Evolutionary conservation across 2,797 vertebrate genomes (phyloP).

Genomic region (Siniperca scherzeri): DNA sequence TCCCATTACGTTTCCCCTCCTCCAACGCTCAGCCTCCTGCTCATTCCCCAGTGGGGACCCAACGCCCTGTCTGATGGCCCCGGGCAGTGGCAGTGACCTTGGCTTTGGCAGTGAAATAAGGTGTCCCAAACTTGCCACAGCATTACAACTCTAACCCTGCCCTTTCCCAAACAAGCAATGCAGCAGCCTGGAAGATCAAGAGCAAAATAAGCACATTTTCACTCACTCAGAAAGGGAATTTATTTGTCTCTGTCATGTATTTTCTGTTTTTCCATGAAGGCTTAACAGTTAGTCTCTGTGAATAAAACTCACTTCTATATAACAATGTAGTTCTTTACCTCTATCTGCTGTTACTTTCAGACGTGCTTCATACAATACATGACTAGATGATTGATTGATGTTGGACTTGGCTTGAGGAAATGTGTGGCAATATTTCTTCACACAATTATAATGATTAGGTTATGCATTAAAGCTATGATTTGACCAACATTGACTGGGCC

Average conservation of each 20-base stretch:
- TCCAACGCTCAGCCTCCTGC: constrained; percentile 76
- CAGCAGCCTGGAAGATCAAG: constrained; percentile 58
- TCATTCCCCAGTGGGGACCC: constrained; percentile 81
- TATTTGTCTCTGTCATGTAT: constrained; percentile 72
- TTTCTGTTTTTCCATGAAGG: constrained; percentile 49
- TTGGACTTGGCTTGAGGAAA: background rate
- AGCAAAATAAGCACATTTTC: constrained; percentile 67
- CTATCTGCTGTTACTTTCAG: constrained; percentile 24
- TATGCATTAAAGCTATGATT: constrained; percentile 24
- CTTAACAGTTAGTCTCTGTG: constrained; percentile 35
- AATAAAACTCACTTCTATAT: constrained; percentile 34
- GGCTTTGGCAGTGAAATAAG: constrained; percentile 85
- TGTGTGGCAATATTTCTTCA: background rate
- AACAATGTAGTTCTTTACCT: constrained; percentile 20
- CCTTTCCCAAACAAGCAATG: constrained; percentile 61
- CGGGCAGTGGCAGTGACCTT: constrained; percentile 89
- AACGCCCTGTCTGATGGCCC: constrained; percentile 81
- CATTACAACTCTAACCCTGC: constrained; percentile 40
- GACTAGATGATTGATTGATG: background rate
- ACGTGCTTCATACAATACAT: background rate
- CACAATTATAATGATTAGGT: constrained; percentile 2
- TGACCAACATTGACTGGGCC: constrained; percentile 2
- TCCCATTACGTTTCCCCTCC: constrained; percentile 73
- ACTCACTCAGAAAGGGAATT: constrained; percentile 55
- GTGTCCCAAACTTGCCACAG: constrained; percentile 72